Conservation (phyloP, 1,140 invertebrate species). For the Zaprionus africanus region DNA sequence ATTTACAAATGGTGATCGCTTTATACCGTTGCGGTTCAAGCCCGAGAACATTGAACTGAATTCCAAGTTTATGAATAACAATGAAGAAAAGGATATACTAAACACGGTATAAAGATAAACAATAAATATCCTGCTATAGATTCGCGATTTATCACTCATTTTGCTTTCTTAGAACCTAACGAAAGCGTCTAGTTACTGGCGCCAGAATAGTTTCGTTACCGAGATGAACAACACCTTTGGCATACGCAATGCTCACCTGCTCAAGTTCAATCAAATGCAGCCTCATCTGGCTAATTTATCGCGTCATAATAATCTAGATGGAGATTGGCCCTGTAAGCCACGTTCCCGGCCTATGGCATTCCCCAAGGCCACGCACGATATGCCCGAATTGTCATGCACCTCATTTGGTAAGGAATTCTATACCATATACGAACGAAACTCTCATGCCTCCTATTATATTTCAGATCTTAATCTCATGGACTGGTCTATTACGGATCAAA, state of each 20-base stretch:
- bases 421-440: too few relatives aligned
- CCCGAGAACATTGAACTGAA: slow-evolving; percentile 53
- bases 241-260: slow-evolving; percentile 51
- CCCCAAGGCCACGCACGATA: slow-evolving; percentile 71
- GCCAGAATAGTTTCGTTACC: slow-evolving; percentile 53
- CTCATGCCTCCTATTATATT: neutral
- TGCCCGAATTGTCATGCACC: slow-evolving; percentile 48
- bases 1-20: slow-evolving; percentile 56
- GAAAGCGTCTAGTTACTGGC: slow-evolving; percentile 61
- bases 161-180: slow-evolving; percentile 14
- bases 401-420: slow-evolving; percentile 27
- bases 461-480: slow-evolving; percentile 72
- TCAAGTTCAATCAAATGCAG: slow-evolving; percentile 57
- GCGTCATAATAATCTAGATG: slow-evolving; percentile 8
- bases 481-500: slow-evolving; percentile 71
- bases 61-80: slow-evolving; percentile 54
- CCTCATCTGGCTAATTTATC: neutral
- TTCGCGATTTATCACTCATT: neutral
- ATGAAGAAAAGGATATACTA: slow-evolving; percentile 63
- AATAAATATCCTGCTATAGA: neutral
- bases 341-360: slow-evolving; percentile 59
- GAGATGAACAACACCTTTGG: slow-evolving; percentile 56
- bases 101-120: slow-evolving; percentile 44
- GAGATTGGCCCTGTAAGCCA: slow-evolving; percentile 73
- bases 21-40: slow-evolving; percentile 72